Base-by-base conservation (phyloP, 2,888 invertebrate genomes). In the Polietes domitor region DNA sequence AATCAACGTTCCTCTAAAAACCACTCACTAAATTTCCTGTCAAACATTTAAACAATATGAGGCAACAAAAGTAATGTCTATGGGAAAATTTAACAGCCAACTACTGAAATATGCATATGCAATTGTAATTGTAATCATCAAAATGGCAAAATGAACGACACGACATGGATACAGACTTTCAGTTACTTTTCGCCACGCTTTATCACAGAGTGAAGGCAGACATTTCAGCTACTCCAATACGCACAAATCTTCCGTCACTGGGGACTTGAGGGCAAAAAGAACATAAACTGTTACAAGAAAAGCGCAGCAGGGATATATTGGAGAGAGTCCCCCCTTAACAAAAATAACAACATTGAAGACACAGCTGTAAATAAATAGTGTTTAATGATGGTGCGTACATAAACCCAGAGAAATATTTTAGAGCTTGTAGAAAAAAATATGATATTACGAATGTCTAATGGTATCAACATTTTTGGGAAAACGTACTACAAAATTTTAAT, bases 281-380 rank as follows among this genome's bases (percentile, higher is more conserved):
- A 58, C 73, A 83, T 74, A 80, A 80, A 80, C 61, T 77, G 73
- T 19, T 24, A 43, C 61, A 83, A 83, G 41, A 77, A 77, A 77
- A 83, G 71, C 83, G 74, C 83, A 83, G 80, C 80, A 80, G 83
- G 83, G 83, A 83, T 83, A n/a, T 80, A 80, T 77, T 83, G 24
- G 80, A 80, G n/a, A 83, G 77, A 83, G 74, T n/a, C n/a, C 70
- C 74, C 26, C 17, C 19, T 80, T 5, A 47, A n/a, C 37, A 7
- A 7, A 37, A 7, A 7, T 79, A 28, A 41, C 53, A 53, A 74
- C 19, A 68, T 75, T 47, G 21, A 76, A 77, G 83, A 63, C 80
- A 63, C 83, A 83, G 80, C 77, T 83, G 83, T 53, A 83, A 83
- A 71, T 65, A 63, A 83, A 74, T 72, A 70, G 68, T 77, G 55